phyloP scores from a whole-genome alignment of 1,140 invertebrate genomes.

The Platorchestia sp. region DNA sequence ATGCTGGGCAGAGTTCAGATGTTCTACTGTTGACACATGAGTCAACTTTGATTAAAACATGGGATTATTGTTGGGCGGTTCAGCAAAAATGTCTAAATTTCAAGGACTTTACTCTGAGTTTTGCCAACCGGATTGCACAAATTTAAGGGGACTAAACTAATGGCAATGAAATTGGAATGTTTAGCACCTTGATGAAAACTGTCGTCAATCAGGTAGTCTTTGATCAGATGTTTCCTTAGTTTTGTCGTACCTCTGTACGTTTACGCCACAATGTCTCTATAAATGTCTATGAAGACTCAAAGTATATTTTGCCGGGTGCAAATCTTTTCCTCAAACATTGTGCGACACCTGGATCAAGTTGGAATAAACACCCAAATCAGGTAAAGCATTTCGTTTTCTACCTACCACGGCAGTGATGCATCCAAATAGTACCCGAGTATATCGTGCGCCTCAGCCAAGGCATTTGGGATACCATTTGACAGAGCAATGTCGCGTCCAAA shows the following conservation, averaged over 20 bases:
- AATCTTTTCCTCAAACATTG: not conserved
- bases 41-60: no score
- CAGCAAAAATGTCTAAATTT: no score
- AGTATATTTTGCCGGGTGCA: not conserved
- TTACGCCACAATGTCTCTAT: not conserved
- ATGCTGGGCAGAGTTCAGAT: no score
- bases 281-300: not conserved
- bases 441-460: not conserved
- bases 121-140: no score
- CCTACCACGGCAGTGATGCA: no score
- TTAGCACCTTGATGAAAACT: no score
- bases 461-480: not conserved
- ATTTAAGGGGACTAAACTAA: not conserved
- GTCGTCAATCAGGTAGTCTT: no score
- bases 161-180: not conserved
- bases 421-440: no score
- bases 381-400: not conserved
- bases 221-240: not conserved
- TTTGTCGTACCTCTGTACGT: not conserved
- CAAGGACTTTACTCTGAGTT: no score
- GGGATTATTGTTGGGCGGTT: no score
- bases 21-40: no score
- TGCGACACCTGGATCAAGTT: not conserved
- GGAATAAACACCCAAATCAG: not conserved
- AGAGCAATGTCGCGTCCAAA: not conserved